phyloP scores from a whole-genome alignment of 1,140 invertebrate species.

The Procambarus virginalis region DNA sequence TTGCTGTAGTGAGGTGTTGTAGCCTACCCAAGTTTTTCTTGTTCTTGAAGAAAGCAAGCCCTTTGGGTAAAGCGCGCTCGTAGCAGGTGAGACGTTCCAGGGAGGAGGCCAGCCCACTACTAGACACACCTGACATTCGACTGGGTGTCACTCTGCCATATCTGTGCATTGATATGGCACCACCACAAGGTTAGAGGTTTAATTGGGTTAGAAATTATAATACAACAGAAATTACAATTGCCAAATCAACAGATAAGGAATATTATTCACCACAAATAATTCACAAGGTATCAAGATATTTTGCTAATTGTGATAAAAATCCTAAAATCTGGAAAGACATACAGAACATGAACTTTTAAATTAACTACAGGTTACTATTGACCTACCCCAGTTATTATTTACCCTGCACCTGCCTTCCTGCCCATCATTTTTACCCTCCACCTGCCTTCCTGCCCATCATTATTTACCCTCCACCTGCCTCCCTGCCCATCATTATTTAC shows the following conservation, averaged over 20 bases:
- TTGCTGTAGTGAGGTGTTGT: not conserved
- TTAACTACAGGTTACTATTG: no score
- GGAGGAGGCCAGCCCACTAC: conserved; percentile 73
- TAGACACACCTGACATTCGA: conserved; percentile 65
- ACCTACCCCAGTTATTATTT: no score
- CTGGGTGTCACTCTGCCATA: conserved; percentile 52
- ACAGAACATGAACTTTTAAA: no score
- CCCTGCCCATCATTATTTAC: no score
- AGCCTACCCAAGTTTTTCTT: conserved; percentile 67
- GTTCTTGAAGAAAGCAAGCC: conserved; percentile 68
- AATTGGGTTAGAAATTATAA: conserved; percentile 7
- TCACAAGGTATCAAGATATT: not conserved
- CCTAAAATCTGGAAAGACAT: no score
- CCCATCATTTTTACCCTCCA: no score
- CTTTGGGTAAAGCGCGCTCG: conserved; percentile 77
- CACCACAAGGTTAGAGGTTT: conserved; percentile 28
- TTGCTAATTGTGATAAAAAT: no score
- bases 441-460: no score
- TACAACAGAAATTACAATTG: not conserved
- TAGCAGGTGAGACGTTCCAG: conserved; percentile 76
- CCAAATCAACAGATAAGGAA: not conserved
- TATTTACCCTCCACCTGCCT: no score
- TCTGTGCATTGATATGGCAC: conserved; percentile 40
- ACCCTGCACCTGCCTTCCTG: no score
- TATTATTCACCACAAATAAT: not conserved